phyloP scores from a whole-genome alignment of 2,113 vertebrate genomes.

The Mastomys natalensis region DNA sequence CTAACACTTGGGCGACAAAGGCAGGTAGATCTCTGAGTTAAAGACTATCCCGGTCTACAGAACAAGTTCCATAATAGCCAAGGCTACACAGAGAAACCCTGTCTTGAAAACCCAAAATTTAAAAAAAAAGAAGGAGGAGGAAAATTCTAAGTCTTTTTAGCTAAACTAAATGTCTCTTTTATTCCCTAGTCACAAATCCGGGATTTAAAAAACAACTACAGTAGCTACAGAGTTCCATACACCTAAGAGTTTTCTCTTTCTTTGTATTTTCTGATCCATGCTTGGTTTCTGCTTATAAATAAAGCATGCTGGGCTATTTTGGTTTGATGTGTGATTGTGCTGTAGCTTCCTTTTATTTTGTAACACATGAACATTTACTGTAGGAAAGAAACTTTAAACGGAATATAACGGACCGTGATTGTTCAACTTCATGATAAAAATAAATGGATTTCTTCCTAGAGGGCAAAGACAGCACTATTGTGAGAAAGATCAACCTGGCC shows the following conservation, averaged over 20 bases:
- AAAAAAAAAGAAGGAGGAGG: background rate
- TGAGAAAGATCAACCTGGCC: slow-evolving; percentile 25
- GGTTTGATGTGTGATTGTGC: slow-evolving; percentile 8
- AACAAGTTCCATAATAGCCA: background rate
- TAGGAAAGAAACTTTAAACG: slow-evolving; percentile 62
- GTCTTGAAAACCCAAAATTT: background rate
- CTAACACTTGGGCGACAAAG: background rate
- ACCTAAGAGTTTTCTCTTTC: slow-evolving; percentile 48
- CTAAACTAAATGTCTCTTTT: slow-evolving; percentile 43
- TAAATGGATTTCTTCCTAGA: slow-evolving; percentile 62
- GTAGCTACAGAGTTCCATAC: background rate
- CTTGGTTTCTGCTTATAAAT: slow-evolving; percentile 56
- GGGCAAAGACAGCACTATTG: slow-evolving; percentile 35
- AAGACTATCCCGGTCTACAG: background rate
- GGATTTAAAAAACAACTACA: background rate
- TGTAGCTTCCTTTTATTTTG: slow-evolving; percentile 67
- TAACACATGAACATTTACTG: slow-evolving; percentile 59
- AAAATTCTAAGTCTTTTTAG: background rate
- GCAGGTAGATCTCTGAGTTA: background rate
- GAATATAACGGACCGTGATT: slow-evolving; percentile 50
- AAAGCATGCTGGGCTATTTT: slow-evolving; percentile 18
- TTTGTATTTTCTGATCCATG: slow-evolving; percentile 50
- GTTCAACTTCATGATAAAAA: slow-evolving; percentile 51
- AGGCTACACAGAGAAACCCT: background rate
- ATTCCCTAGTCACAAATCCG: background rate